Conservation (phyloP, 2,888 invertebrate genomes). For the Embidobia sp. region DNA sequence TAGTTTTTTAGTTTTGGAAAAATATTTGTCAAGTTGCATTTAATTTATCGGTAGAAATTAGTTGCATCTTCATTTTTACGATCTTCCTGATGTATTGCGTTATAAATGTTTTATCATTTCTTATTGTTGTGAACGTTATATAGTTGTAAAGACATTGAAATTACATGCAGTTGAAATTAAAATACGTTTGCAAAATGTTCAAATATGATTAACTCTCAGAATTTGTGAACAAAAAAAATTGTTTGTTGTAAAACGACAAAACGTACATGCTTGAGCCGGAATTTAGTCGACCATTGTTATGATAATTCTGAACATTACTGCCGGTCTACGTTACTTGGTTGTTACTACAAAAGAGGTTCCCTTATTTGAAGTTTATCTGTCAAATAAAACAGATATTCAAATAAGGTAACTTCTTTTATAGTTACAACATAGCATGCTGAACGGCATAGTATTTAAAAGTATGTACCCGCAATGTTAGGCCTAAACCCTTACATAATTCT, state of each 20-base stretch:
- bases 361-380: conserved; percentile 45
- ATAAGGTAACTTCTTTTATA: conserved; percentile 42
- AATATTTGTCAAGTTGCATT: no score
- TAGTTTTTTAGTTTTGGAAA: no score
- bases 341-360: conserved; percentile 31
- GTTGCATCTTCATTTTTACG: no score
- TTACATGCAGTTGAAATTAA: background rate
- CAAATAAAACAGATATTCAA: conserved; percentile 46
- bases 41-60: no score
- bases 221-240: background rate
- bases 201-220: background rate
- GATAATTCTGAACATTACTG: conserved; percentile 33
- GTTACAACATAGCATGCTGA: conserved; percentile 2
- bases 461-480: conserved; percentile 12
- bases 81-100: no score
- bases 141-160: background rate
- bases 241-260: conserved; percentile 10
- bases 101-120: no score
- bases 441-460: conserved; percentile 25
- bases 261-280: conserved; percentile 3
- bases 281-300: conserved; percentile 33
- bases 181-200: background rate
- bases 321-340: conserved; percentile 23
- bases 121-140: no score
- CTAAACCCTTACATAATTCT: conserved; percentile 7